These are phyloP conservation scores for Latrodectus geometricus DNA, from an alignment of 1,140 invertebrate genomes.

Conservation along the genomic window DNA sequence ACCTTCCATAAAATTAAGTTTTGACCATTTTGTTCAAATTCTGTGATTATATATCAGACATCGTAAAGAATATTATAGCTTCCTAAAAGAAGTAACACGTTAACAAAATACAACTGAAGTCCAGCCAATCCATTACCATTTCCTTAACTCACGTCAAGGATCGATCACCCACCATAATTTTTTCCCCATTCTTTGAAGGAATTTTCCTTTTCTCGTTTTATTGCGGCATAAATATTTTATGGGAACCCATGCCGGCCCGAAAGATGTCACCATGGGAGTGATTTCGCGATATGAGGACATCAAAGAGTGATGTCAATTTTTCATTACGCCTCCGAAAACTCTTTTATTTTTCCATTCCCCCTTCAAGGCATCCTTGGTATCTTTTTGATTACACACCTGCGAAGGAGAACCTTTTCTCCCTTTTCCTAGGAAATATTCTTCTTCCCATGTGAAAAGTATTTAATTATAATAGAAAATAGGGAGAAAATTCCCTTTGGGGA, in stretches of 20 bases:
- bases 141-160: not conserved
- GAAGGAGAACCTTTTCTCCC: not conserved
- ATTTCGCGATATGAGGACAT: conserved; percentile 33
- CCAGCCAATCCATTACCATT: not conserved
- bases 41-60: too few relatives aligned
- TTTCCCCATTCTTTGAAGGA: not conserved
- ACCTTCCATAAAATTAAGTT: too few relatives aligned
- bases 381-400: not conserved
- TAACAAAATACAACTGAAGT: not conserved
- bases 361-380: not conserved
- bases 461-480: not conserved
- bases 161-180: not conserved
- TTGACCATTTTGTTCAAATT: too few relatives aligned
- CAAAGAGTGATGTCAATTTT: conserved; percentile 30
- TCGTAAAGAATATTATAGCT: too few relatives aligned
- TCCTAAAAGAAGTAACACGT: too few relatives aligned
- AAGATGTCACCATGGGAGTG: conserved; percentile 34
- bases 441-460: not conserved
- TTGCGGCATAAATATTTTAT: conserved; percentile 42
- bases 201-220: conserved; percentile 13
- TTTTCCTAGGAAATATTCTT: not conserved
- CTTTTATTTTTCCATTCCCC: not conserved
- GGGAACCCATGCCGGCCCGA: not conserved
- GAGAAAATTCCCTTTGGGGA: not conserved
- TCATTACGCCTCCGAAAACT: conserved; percentile 11